Percentiles rank a stretch among this genome's conserved stretches.
Conservation (phyloP, 2,888 invertebrate genomes). For the Melieria picta region DNA sequence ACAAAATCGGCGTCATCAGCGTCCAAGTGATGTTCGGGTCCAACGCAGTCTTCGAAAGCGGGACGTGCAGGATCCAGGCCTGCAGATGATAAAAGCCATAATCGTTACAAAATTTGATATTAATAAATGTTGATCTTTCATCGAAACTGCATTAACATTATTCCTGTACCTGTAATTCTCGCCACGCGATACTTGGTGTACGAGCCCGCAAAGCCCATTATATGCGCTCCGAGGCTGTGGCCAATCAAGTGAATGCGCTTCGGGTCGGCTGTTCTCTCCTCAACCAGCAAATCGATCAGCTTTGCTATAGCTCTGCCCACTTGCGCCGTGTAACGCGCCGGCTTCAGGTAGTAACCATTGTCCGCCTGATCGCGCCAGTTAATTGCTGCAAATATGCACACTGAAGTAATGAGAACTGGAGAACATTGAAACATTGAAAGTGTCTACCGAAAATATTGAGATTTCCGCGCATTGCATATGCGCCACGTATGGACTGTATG, state of each 20-base stretch:
- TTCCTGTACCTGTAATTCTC: conserved; percentile 70
- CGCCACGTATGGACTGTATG: conserved; percentile 63
- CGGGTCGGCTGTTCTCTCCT: conserved; percentile 60
- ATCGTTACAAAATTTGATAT: too few relatives aligned
- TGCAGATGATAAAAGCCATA: conserved; percentile 44
- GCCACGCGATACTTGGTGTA: conserved; percentile 67
- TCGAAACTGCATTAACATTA: background rate
- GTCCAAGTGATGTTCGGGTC: conserved; percentile 69
- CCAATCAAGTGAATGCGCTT: conserved; percentile 62
- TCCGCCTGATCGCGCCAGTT: conserved; percentile 64
- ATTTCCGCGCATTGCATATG: conserved; percentile 57
- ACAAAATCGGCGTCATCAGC: conserved; percentile 76
- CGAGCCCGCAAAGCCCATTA: conserved; percentile 71
- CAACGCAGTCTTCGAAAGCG: conserved; percentile 62
- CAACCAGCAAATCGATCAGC: conserved; percentile 61
- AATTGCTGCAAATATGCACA: conserved; percentile 48
- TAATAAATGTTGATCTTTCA: too few relatives aligned
- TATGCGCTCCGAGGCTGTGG: conserved; percentile 72
- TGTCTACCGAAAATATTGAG: conserved; percentile 56
- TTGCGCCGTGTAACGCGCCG: conserved; percentile 61
- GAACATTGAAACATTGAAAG: too few relatives aligned
- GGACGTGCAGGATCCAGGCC: conserved; percentile 75
- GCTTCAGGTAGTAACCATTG: conserved; percentile 62
- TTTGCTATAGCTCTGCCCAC: conserved; percentile 64
- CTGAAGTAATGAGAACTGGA: background rate